Conservation (phyloP, 2,113 vertebrate genomes). For the Coryphaenoides rupestris region DNA sequence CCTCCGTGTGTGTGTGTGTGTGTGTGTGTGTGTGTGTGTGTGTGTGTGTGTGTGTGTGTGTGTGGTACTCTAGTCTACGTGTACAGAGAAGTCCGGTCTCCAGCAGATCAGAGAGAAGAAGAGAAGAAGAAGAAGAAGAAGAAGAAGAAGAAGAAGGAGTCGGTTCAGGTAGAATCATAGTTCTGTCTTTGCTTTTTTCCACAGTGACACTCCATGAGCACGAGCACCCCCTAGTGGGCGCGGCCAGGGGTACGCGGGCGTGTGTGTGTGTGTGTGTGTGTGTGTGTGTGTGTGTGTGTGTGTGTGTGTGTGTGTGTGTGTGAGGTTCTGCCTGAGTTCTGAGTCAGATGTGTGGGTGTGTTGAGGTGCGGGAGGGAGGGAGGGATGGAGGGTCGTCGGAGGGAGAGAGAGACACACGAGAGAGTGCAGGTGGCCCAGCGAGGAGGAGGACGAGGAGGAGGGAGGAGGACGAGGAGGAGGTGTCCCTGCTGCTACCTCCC, state of each 20-base stretch:
- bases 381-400: neutral
- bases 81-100: too few relatives aligned
- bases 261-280: too few relatives aligned
- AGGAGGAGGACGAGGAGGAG: neutral
- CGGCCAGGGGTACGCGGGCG: conserved; percentile 31
- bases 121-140: too few relatives aligned
- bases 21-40: too few relatives aligned
- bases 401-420: conserved; percentile 4
- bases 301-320: too few relatives aligned
- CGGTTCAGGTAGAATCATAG: neutral
- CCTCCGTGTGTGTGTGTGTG: too few relatives aligned
- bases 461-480: neutral
- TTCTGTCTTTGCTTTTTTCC: conserved; percentile 37
- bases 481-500: conserved; percentile 89
- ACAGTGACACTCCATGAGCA: conserved; percentile 52
- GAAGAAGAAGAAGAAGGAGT: too few relatives aligned
- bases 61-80: conserved; percentile 5
- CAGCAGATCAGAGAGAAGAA: neutral
- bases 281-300: too few relatives aligned
- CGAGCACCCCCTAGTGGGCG: conserved; percentile 45
- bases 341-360: conserved; percentile 34
- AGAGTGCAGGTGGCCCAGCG: conserved; percentile 20
- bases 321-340: conserved; percentile 53
- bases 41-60: too few relatives aligned
- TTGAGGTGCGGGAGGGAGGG: conserved; percentile 15